These are phyloP conservation scores for Platanista minor DNA, from an alignment of 2,113 vertebrate genomes.

Conservation along the genomic window DNA sequence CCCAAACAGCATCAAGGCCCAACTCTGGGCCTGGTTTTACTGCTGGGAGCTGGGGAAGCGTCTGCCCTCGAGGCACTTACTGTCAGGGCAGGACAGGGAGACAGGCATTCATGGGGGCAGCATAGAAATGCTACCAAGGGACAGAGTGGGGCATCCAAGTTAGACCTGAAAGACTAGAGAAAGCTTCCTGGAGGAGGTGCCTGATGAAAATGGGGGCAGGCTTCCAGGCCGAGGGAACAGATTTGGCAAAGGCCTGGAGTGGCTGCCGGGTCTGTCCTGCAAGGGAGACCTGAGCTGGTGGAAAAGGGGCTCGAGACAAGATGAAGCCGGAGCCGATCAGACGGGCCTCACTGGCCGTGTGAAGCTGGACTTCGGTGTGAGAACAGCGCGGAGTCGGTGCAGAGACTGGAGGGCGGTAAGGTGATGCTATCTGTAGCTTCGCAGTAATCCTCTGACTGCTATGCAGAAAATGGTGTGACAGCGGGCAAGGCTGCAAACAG, in stretches of 20 bases:
- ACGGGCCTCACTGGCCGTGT: fast-evolving
- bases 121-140: no score
- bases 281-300: not conserved
- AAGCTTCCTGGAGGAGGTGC: not conserved
- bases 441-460: not conserved
- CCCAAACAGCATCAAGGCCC: fast-evolving
- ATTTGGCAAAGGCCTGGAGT: not conserved
- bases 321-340: not conserved
- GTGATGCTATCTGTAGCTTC: not conserved
- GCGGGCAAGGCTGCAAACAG: no score
- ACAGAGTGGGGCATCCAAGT: fast-evolving
- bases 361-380: not conserved
- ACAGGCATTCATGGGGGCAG: not conserved
- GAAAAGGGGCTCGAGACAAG: not conserved
- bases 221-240: not conserved
- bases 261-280: not conserved
- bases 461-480: not conserved
- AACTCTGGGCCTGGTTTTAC: not conserved
- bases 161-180: not conserved
- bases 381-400: not conserved
- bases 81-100: not conserved
- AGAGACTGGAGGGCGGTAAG: no score
- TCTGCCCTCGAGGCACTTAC: not conserved
- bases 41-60: not conserved
- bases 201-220: not conserved